Evolutionary conservation across 92 coral and sea anemone species (phyloP).

Genomic region (Epizoanthus ramosus): DNA sequence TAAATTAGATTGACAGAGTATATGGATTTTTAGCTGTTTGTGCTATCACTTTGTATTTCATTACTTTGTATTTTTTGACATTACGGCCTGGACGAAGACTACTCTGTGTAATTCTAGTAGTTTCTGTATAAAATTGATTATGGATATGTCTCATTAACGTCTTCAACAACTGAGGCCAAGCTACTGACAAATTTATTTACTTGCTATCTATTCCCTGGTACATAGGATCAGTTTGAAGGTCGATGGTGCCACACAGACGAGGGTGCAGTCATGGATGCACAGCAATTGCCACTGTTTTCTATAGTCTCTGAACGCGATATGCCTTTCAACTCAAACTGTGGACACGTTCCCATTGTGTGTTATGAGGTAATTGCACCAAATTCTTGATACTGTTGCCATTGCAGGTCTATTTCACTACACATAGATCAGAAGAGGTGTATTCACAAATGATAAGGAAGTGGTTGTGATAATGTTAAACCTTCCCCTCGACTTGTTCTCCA

Average conservation of each 20-base stretch:
- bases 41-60: too few species aligned
- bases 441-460: not conserved
- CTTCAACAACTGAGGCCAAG: too few species aligned
- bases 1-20: too few species aligned
- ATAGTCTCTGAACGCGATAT: constrained; percentile 84
- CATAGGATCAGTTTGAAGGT: constrained; percentile 74
- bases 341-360: constrained; percentile 86
- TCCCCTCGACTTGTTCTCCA: too few species aligned
- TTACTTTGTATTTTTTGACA: too few species aligned
- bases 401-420: not conserved
- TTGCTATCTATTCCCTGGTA: constrained; percentile 1
- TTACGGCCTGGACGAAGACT: too few species aligned
- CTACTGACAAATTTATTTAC: too few species aligned
- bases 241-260: constrained; percentile 68
- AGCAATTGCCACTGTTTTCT: constrained; percentile 74
- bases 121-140: too few species aligned
- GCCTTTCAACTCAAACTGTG: constrained; percentile 86
- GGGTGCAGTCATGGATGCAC: constrained; percentile 35
- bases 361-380: constrained; percentile 71
- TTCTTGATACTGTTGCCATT: not conserved
- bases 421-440: not conserved
- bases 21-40: too few species aligned
- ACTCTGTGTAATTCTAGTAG: too few species aligned
- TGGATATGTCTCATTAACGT: too few species aligned
- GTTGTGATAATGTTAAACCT: not conserved